Conservation (phyloP, 2,113 vertebrate genomes). For the Plecotus auritus region DNA sequence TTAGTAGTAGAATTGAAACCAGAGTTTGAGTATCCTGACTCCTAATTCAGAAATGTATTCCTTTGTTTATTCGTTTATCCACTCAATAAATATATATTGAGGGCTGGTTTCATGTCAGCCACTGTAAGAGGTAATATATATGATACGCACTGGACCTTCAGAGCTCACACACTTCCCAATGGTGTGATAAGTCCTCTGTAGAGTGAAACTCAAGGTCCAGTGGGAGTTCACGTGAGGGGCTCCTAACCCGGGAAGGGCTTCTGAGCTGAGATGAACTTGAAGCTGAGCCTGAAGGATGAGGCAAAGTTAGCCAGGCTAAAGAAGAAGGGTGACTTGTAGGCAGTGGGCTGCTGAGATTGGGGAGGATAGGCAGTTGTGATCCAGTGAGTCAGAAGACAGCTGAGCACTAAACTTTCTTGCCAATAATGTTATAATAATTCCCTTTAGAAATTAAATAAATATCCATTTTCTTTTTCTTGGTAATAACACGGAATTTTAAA, state of each 20-base stretch:
- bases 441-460: neutral
- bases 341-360: neutral
- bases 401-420: neutral
- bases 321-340: neutral
- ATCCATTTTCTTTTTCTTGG: slow-evolving; percentile 7
- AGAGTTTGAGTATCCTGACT: neutral
- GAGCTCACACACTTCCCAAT: neutral
- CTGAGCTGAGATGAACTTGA: neutral
- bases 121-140: neutral
- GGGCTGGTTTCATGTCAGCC: neutral
- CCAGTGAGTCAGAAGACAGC: neutral
- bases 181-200: neutral
- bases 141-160: neutral
- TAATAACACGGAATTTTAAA: neutral
- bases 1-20: neutral
- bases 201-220: neutral
- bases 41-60: neutral
- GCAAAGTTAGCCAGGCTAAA: neutral
- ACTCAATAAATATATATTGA: neutral
- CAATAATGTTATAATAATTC: neutral
- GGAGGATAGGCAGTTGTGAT: neutral
- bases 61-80: neutral
- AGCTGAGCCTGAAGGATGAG: neutral
- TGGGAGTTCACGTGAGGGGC: neutral
- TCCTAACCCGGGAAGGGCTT: neutral